These are phyloP conservation scores for Pogonocichla stellata DNA, from an alignment of 2,113 vertebrate species.

Conservation along the genomic window DNA sequence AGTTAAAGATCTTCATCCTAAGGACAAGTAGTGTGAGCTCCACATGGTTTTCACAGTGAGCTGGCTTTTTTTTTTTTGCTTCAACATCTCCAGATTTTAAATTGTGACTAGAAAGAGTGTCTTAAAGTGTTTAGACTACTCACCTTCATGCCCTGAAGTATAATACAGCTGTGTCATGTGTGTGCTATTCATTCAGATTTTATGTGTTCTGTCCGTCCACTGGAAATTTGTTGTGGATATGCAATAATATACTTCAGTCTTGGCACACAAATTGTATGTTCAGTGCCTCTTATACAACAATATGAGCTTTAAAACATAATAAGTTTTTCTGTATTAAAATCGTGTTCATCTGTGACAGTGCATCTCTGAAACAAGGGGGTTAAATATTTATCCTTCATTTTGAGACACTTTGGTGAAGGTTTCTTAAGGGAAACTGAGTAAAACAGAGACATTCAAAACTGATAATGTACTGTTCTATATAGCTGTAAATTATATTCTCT, in stretches of 20 bases:
- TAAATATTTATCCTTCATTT: not conserved
- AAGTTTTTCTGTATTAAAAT: not conserved
- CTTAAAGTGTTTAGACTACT: not conserved
- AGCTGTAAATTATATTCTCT: not conserved
- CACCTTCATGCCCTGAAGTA: not conserved
- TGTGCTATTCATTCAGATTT: not conserved
- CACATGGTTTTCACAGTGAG: not conserved
- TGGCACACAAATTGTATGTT: not conserved
- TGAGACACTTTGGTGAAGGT: not conserved
- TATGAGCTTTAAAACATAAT: not conserved
- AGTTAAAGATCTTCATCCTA: not conserved
- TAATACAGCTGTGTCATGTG: rapidly evolving
- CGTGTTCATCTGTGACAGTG: not conserved
- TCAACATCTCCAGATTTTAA: not conserved
- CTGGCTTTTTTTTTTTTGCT: not conserved
- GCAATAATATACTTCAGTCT: not conserved
- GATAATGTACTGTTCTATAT: not conserved
- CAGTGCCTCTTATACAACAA: not conserved
- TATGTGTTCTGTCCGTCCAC: not conserved
- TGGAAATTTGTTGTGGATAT: not conserved
- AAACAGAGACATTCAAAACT: not conserved
- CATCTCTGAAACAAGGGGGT: not conserved
- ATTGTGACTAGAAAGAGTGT: not conserved
- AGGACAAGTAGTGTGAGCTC: not conserved
- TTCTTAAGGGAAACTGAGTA: not conserved